Evolutionary conservation across 2,888 invertebrate genomes (phyloP).

Genomic region (Adelognathus sp.): DNA sequence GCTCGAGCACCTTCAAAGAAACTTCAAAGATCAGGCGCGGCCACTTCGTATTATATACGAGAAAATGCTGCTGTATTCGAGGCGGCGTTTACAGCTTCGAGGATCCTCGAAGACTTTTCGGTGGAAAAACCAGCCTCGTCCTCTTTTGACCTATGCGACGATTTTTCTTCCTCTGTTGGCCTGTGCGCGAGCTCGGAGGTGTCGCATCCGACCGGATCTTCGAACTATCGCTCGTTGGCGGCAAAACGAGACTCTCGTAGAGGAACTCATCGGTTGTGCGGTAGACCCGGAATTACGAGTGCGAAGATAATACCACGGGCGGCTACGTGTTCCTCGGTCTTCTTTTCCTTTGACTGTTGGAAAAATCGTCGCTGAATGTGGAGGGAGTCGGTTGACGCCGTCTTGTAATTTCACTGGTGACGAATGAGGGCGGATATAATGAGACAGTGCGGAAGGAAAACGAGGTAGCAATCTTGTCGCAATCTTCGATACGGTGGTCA

Average conservation of each 20-base stretch:
- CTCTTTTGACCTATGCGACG: conserved; percentile 40
- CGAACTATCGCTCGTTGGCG: neutral
- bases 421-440: conserved; percentile 50
- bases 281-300: conserved; percentile 56
- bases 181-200: neutral
- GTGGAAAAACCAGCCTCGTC: conserved; percentile 12
- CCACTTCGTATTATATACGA: conserved; percentile 32
- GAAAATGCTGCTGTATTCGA: conserved; percentile 16
- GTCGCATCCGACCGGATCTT: conserved; percentile 52
- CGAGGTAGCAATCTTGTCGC: neutral
- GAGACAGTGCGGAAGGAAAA: conserved; percentile 31
- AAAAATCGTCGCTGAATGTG: neutral
- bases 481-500: neutral
- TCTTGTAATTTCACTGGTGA: conserved; percentile 44
- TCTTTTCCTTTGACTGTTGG: neutral
- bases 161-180: conserved; percentile 9
- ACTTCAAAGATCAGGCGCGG: conserved; percentile 54
- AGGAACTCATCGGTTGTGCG: conserved; percentile 41
- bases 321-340: conserved; percentile 25
- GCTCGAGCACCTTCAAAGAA: conserved; percentile 46
- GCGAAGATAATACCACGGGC: conserved; percentile 54
- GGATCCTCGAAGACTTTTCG: conserved; percentile 21
- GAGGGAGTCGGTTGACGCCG: neutral
- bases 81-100: conserved; percentile 4
- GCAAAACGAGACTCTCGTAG: conserved; percentile 11